phyloP scores from a whole-genome alignment of 2,888 invertebrate species.

The Agrotis segetum region DNA sequence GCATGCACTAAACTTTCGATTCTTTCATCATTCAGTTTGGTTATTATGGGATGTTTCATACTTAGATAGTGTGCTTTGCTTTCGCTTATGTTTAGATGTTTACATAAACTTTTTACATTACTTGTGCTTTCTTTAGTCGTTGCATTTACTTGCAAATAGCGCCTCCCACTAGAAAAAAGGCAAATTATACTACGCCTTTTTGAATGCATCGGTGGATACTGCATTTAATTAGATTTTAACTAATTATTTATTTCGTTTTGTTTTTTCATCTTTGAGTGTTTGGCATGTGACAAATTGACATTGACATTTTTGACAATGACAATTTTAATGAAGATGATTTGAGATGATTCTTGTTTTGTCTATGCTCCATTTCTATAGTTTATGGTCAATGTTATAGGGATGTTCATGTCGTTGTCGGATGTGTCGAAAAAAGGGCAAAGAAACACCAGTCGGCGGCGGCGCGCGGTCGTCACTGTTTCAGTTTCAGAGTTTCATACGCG shows the following conservation, averaged over 20 bases:
- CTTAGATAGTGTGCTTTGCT: constrained; percentile 77
- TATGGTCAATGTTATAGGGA: too few species aligned
- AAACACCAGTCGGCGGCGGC: too few species aligned
- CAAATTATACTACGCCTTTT: constrained; percentile 31
- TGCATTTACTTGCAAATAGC: constrained; percentile 31
- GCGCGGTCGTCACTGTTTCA: too few species aligned
- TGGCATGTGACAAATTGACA: background rate
- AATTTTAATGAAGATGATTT: too few species aligned
- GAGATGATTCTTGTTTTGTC: too few species aligned
- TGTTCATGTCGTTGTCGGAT: too few species aligned
- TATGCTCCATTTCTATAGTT: too few species aligned
- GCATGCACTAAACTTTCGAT: constrained; percentile 73
- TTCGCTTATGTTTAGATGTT: constrained; percentile 77
- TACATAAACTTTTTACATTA: constrained; percentile 70
- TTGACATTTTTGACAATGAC: too few species aligned
- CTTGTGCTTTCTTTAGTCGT: constrained; percentile 38
- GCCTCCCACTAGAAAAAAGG: constrained; percentile 33
- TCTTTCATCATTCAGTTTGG: constrained; percentile 73
- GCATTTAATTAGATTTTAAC: background rate
- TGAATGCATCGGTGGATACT: constrained; percentile 46
- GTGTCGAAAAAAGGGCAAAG: too few species aligned
- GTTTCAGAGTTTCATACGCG: too few species aligned
- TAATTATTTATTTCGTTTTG: background rate
- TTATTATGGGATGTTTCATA: constrained; percentile 80
- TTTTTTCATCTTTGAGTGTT: background rate